phyloP scores from a whole-genome alignment of 2,113 vertebrate genomes.

The Sander lucioperca region DNA sequence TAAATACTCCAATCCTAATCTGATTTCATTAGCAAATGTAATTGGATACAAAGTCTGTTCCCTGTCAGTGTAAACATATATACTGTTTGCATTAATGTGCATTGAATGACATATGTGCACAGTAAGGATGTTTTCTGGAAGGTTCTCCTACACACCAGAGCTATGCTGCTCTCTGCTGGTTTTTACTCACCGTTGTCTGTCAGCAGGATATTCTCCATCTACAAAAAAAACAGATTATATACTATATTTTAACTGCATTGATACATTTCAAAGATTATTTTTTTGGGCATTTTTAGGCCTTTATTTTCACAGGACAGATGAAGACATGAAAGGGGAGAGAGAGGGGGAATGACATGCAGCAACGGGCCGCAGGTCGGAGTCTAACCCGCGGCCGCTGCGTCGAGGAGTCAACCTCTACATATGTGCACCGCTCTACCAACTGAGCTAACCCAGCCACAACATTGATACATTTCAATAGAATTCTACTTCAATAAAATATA shows the following conservation, averaged over 20 bases:
- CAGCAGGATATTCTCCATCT: conserved; percentile 98
- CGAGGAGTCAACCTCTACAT: no score
- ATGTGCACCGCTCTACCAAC: no score
- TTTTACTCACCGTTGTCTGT: conserved; percentile 90
- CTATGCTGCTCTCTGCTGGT: conserved; percentile 70
- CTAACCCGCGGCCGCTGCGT: no score
- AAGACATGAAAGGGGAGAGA: no score
- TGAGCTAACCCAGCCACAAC: no score
- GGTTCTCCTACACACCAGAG: conserved; percentile 22
- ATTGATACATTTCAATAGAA: neutral
- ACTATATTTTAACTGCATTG: neutral
- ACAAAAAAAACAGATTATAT: conserved; percentile 61
- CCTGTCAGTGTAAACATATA: conserved; percentile 3
- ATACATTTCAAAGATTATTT: neutral
- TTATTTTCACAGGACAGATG: no score
- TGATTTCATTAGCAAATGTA: neutral
- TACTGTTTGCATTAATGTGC: conserved; percentile 14
- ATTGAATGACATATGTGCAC: conserved; percentile 18
- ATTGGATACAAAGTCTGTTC: conserved; percentile 6
- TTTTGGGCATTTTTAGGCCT: no score
- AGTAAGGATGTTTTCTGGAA: conserved; percentile 35
- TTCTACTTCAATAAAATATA: neutral
- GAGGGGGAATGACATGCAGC: no score
- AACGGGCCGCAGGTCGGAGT: no score
- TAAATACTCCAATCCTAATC: neutral